A percentile compares a stretch with the other conserved stretches of the same genome.
phyloP scores from a whole-genome alignment of 2,113 vertebrate species.

The Pica pica region DNA sequence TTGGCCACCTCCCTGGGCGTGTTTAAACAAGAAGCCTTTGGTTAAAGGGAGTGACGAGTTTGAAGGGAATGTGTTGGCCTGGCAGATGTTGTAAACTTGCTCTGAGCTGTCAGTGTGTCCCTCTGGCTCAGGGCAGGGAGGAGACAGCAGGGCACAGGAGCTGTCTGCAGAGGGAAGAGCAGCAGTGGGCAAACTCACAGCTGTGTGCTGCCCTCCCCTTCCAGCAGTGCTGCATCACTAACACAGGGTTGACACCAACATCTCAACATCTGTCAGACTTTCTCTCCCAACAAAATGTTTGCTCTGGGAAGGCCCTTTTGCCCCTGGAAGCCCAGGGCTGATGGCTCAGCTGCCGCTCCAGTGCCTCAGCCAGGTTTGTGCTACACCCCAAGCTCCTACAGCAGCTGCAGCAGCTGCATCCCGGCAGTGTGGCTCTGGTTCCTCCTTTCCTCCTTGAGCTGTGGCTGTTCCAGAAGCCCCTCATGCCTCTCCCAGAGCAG shows the following conservation, averaged over 20 bases:
- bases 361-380: not conserved
- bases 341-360: not conserved
- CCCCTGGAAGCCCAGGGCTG: not conserved
- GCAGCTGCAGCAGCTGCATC: not conserved
- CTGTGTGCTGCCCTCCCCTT: not conserved
- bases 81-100: not conserved
- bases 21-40: not conserved
- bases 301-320: not conserved
- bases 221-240: not conserved
- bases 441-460: not conserved
- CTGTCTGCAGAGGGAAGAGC: not conserved
- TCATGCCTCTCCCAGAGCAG: not conserved
- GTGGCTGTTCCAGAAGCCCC: not conserved
- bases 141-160: not conserved
- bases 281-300: not conserved
- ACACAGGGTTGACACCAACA: not conserved
- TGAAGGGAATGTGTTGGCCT: not conserved
- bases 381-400: rapidly evolving
- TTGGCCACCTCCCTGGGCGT: not conserved
- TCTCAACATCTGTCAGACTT: not conserved
- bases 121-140: not conserved
- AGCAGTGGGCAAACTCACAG: not conserved
- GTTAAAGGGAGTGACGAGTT: not conserved
- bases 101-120: not conserved
- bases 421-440: not conserved